Percentiles rank a stretch among this genome's conserved stretches.
phyloP scores from a whole-genome alignment of 2,888 invertebrate genomes.

The Cephus pulcher region DNA sequence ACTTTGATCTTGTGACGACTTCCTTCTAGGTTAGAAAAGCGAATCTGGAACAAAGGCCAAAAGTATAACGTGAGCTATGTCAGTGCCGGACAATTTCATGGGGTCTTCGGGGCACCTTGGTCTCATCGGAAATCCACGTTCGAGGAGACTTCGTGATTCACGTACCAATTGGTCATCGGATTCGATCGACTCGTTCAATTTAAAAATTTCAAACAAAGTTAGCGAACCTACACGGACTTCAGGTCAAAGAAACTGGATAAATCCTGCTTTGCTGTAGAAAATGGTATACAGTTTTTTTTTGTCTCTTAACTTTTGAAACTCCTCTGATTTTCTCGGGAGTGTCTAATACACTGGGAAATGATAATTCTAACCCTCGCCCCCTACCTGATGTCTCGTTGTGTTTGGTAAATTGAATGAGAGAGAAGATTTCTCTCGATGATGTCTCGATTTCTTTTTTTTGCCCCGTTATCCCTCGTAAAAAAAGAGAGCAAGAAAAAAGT shows the following conservation, averaged over 20 bases:
- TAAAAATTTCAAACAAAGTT: conserved; percentile 37
- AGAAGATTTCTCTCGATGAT: neutral
- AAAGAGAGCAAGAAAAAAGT: neutral
- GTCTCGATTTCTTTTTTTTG: conserved; percentile 4
- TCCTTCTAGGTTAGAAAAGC: conserved; percentile 38
- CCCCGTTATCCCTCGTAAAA: conserved; percentile 15
- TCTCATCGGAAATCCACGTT: neutral
- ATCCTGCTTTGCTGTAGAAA: neutral
- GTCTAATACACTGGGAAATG: neutral
- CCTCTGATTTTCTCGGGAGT: neutral
- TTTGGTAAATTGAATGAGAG: neutral
- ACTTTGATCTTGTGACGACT: conserved; percentile 50
- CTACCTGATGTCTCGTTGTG: neutral
- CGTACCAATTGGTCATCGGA: conserved; percentile 25
- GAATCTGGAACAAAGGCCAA: conserved; percentile 44
- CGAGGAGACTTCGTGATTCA: conserved; percentile 27
- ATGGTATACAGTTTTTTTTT: neutral
- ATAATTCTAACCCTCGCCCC: neutral
- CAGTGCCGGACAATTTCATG: neutral
- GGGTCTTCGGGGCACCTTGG: neutral
- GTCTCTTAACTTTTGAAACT: neutral
- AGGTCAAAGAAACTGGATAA: neutral
- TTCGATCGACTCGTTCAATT: conserved; percentile 49
- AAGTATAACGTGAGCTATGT: neutral
- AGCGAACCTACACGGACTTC: conserved; percentile 1